A percentile compares a stretch with the other conserved stretches of the same genome.
Evolutionary conservation across 2,113 vertebrate species (phyloP).

Genomic region (Cephalopterus ornatus): DNA sequence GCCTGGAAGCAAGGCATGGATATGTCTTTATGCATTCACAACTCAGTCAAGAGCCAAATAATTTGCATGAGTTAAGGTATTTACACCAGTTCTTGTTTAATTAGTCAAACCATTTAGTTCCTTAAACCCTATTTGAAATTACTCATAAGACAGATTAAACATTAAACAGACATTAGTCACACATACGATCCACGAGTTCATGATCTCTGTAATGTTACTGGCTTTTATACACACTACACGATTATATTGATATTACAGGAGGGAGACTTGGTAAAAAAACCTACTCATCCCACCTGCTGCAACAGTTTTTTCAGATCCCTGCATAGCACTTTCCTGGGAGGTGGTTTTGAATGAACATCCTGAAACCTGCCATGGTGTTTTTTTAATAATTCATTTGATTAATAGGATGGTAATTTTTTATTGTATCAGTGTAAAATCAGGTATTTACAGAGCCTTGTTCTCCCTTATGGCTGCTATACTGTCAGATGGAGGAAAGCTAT

Average conservation of each 20-base stretch:
- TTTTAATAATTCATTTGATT: accelerated
- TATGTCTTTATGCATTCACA: not conserved
- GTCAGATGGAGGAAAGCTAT: not conserved
- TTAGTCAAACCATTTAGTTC: not conserved
- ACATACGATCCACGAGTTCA: not conserved
- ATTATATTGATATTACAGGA: not conserved
- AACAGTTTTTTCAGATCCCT: not conserved
- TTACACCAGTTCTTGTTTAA: not conserved
- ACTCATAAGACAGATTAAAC: slow-evolving; percentile 24
- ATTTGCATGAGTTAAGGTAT: not conserved
- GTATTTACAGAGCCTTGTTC: not conserved
- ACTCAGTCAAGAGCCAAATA: not conserved
- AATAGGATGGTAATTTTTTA: not conserved
- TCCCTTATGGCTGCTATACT: not conserved
- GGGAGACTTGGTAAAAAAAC: not conserved
- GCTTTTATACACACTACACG: not conserved
- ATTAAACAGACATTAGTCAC: slow-evolving; percentile 39
- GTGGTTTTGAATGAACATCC: not conserved
- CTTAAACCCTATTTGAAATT: not conserved
- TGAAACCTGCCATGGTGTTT: not conserved
- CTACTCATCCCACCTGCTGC: not conserved
- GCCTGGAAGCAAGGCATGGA: not conserved
- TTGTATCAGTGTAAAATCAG: not conserved
- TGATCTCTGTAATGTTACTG: not conserved
- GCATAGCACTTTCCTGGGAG: not conserved